Evolutionary conservation across 2,113 vertebrate species (phyloP), one percentile per base, ranked within the genome.

Genomic region (Hydrolagus affinis): DNA sequence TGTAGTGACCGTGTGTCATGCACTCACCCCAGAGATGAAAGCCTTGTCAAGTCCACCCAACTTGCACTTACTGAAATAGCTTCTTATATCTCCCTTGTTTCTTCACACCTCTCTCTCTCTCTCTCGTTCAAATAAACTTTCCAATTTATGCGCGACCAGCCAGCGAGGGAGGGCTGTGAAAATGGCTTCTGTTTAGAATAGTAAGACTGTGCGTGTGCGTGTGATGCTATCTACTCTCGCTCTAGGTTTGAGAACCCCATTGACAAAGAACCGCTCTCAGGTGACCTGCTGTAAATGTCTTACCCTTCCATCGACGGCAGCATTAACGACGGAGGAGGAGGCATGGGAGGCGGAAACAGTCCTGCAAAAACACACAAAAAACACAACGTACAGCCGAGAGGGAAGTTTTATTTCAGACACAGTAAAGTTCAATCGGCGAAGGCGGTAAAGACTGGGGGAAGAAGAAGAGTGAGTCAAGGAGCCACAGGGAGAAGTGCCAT

Each of bases 311-410:
- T 86, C 4, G 91, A 90, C 25, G 91, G 92, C 86, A 93, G 91
- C 87, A 92, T 88, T 77, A 92, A 89, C 85, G 92, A 87, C 86
- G 91, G 91, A 70, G 90, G 92, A 17, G 91, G 91, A 83, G 91
- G 89, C 85, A 93, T 90, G 17, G 91, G 92, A 0, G 91, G 92
- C 3, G 93, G 93, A 85, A 93, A 92, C 86, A 94, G 70, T 80
- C 90, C 91, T 94, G 86, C 14, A 86, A 7, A 88, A 86, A 86
- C 32, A 87, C 73, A 60, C 2, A 85, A 8, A 19, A 12, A 76
- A 4, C 19, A 11, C n/a, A n/a, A 25, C 57, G 1, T 9, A 44
- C 8, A 10, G 19, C 75, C 10, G 75, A 44, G 30, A 32, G 11
- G 10, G 75, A 30, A 10, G 4, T 23, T 69, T 75, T 25, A 75